A percentile compares a stretch with the other conserved stretches of the same genome.
Evolutionary conservation across 2,888 invertebrate species (phyloP).

Genomic region (Altica lythri): DNA sequence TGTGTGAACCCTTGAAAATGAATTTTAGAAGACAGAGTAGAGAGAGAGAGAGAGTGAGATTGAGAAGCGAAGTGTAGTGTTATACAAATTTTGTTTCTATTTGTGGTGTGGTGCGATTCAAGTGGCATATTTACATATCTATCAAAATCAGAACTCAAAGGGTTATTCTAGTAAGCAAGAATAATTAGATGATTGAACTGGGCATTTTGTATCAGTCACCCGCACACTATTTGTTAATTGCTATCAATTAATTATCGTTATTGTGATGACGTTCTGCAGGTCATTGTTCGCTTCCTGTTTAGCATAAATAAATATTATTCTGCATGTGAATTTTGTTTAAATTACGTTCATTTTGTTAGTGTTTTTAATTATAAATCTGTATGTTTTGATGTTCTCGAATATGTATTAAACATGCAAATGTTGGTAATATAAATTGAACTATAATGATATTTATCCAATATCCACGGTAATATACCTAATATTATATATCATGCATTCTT

Average conservation of each 20-base stretch:
- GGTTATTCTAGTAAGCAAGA: constrained; percentile 55
- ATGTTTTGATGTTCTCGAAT: too few relatives aligned
- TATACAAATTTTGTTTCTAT: constrained; percentile 47
- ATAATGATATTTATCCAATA: too few relatives aligned
- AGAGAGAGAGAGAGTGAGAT: too few relatives aligned
- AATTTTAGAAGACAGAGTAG: too few relatives aligned
- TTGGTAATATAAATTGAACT: too few relatives aligned
- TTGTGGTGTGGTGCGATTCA: constrained; percentile 45
- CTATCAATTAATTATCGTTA: constrained; percentile 55
- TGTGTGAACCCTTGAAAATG: too few relatives aligned
- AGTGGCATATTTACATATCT: constrained; percentile 54
- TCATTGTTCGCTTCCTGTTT: constrained; percentile 51
- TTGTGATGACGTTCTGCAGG: constrained; percentile 50
- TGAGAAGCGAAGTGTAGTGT: constrained; percentile 20
- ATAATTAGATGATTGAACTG: constrained; percentile 58
- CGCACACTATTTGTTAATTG: constrained; percentile 58
- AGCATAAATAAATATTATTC: constrained; percentile 46
- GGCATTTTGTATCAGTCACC: constrained; percentile 59
- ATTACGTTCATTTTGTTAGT: too few relatives aligned
- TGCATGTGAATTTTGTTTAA: constrained; percentile 13
- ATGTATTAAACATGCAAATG: too few relatives aligned
- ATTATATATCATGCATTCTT: too few relatives aligned
- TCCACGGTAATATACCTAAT: too few relatives aligned
- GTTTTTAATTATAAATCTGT: too few relatives aligned
- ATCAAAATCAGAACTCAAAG: constrained; percentile 56